A percentile compares a stretch with the other conserved stretches of the same genome.
These are phyloP conservation scores for Calephelis nemesis DNA, from an alignment of 1,140 invertebrate species.

Conservation along the genomic window DNA sequence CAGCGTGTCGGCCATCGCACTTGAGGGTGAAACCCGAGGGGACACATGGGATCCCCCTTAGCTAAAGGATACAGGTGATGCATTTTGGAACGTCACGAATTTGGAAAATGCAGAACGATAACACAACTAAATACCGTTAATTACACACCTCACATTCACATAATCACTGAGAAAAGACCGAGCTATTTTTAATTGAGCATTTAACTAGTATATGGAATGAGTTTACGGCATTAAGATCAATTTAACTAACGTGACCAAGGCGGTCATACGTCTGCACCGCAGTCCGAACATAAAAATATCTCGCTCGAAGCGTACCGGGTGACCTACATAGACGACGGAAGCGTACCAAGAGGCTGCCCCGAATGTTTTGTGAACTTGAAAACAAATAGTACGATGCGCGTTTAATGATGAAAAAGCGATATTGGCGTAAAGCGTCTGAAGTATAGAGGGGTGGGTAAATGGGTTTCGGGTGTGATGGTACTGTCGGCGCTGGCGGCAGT, in stretches of 20 bases:
- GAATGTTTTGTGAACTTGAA: conserved; percentile 17
- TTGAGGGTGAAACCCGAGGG: conserved; percentile 95
- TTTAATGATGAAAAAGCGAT: conserved; percentile 29
- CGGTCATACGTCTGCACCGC: conserved; percentile 64
- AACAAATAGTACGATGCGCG: conserved; percentile 14
- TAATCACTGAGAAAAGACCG: conserved; percentile 22
- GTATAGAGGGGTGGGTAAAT: conserved; percentile 20
- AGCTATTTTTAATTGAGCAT: conserved; percentile 37
- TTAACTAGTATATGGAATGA: conserved; percentile 67
- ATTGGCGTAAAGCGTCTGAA: conserved; percentile 31
- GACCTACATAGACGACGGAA: conserved; percentile 61
- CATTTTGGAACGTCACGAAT: conserved; percentile 75
- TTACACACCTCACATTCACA: conserved; percentile 32
- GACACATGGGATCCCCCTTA: conserved; percentile 93
- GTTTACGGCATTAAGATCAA: conserved; percentile 62
- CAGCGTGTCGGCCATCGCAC: conserved; percentile 95
- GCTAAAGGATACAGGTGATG: conserved; percentile 89
- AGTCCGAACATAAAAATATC: conserved; percentile 74
- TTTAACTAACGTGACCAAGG: conserved; percentile 57
- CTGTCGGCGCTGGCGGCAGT: conserved; percentile 56
- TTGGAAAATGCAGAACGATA: conserved; percentile 65
- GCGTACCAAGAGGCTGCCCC: background rate
- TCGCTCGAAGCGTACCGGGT: conserved; percentile 70
- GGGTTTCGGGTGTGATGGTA: conserved; percentile 21
- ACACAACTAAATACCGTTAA: conserved; percentile 62